Evolutionary conservation across 2,113 vertebrate species (phyloP).

Genomic region (Hiodon tergisus): DNA sequence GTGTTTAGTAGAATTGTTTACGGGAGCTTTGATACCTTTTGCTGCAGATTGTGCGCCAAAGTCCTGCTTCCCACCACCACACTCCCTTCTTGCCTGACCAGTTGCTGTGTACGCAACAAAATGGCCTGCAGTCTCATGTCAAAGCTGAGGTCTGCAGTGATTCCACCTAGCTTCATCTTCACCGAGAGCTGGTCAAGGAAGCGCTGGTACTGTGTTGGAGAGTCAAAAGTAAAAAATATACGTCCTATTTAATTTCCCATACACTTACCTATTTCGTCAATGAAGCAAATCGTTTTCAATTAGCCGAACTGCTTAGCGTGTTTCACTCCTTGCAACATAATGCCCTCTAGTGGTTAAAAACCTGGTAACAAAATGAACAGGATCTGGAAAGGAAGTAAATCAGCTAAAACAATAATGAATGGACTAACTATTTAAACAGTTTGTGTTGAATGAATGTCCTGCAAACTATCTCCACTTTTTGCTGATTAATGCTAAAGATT

Average conservation of each 20-base stretch:
- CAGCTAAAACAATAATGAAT: too few species aligned
- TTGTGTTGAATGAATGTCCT: too few species aligned
- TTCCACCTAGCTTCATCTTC: slow-evolving; percentile 70
- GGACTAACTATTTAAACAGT: too few species aligned
- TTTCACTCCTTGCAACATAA: too few species aligned
- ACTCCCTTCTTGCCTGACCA: slow-evolving; percentile 71
- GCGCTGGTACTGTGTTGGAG: slow-evolving; percentile 67
- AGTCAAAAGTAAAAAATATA: background rate
- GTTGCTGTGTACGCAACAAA: slow-evolving; percentile 71
- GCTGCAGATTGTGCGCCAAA: slow-evolving; percentile 69
- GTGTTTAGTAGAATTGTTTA: background rate
- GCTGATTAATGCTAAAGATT: too few species aligned
- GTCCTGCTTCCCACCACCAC: slow-evolving; percentile 74
- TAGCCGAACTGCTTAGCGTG: too few species aligned
- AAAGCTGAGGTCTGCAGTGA: slow-evolving; percentile 74
- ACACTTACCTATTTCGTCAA: too few species aligned
- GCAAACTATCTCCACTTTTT: too few species aligned
- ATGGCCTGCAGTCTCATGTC: slow-evolving; percentile 76
- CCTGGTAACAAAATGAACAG: too few species aligned
- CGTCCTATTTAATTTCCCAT: background rate
- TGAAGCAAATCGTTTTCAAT: too few species aligned
- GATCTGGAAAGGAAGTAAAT: too few species aligned
- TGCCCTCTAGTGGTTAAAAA: too few species aligned
- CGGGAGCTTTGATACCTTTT: slow-evolving; percentile 66
- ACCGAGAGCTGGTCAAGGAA: slow-evolving; percentile 79